A percentile compares a stretch with the other conserved stretches of the same genome.
These are phyloP conservation scores for Rhinopomastus cyanomelas DNA, from an alignment of 2,113 vertebrate genomes.

Conservation along the genomic window DNA sequence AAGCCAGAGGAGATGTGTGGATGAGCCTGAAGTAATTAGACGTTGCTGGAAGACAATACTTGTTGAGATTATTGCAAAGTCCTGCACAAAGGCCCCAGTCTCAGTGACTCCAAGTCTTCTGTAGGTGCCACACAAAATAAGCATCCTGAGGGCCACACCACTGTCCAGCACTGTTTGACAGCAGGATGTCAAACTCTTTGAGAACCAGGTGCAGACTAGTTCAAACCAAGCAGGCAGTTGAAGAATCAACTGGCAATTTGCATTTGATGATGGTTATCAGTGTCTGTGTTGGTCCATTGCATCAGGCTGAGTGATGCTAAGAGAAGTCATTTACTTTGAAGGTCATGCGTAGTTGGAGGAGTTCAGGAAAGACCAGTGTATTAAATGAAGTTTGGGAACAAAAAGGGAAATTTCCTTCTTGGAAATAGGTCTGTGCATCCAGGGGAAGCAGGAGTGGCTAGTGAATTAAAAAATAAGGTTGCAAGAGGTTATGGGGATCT, in stretches of 20 bases:
- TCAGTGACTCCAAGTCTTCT: not conserved
- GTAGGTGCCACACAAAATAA: not conserved
- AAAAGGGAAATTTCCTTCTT: not conserved
- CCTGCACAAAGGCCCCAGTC: not conserved
- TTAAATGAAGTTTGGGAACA: not conserved
- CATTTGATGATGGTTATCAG: not conserved
- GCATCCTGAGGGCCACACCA: not conserved
- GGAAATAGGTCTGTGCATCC: not conserved
- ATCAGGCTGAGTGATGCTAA: not conserved
- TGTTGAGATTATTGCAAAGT: not conserved
- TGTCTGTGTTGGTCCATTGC: not conserved
- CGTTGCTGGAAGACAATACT: not conserved
- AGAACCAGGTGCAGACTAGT: not conserved
- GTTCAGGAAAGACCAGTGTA: not conserved
- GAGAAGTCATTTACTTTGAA: not conserved
- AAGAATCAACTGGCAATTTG: not conserved
- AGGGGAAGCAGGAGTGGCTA: accelerated
- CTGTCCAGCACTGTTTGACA: not conserved
- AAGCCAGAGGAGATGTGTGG: not conserved
- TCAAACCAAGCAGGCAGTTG: not conserved
- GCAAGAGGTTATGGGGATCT: not conserved
- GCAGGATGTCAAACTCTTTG: no score
- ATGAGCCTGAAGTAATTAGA: not conserved
- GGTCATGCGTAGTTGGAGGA: not conserved
- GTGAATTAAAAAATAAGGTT: not conserved